A percentile compares a stretch with the other conserved stretches of the same genome.
phyloP scores from a whole-genome alignment of 1,140 invertebrate species.

The Drosophila pandora region DNA sequence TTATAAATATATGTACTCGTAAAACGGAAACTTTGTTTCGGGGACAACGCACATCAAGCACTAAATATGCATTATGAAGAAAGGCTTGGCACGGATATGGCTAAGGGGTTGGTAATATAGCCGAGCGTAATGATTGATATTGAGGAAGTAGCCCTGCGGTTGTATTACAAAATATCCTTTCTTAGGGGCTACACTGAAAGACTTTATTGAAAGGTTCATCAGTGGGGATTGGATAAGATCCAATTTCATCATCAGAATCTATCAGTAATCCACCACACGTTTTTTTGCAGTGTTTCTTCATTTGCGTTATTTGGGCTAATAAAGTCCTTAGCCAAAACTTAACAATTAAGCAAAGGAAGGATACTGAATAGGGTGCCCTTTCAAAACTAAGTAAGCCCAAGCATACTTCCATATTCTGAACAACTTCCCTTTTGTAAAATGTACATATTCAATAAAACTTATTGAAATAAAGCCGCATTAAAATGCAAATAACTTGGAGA shows the following conservation, averaged over 20 bases:
- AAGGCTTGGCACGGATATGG: slow-evolving; percentile 45
- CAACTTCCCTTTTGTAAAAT: neutral
- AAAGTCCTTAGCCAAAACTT: slow-evolving; percentile 67
- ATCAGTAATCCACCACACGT: too few relatives aligned
- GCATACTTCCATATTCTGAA: neutral
- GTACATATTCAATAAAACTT: neutral
- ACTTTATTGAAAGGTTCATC: neutral
- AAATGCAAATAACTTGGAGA: slow-evolving; percentile 40
- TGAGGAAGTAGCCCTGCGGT: slow-evolving; percentile 73
- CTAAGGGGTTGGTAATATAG: slow-evolving; percentile 64
- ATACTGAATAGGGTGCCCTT: slow-evolving; percentile 51
- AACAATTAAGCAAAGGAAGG: slow-evolving; percentile 57
- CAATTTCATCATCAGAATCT: too few relatives aligned
- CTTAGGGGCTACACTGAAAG: slow-evolving; percentile 29
- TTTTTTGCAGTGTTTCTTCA: slow-evolving; percentile 41
- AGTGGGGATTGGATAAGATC: too few relatives aligned
- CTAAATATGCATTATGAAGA: slow-evolving; percentile 71
- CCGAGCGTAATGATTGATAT: slow-evolving; percentile 77
- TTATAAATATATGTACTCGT: slow-evolving; percentile 29
- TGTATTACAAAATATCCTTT: slow-evolving; percentile 43
- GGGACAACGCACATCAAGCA: slow-evolving; percentile 26
- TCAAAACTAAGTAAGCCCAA: neutral
- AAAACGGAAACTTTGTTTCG: slow-evolving; percentile 58
- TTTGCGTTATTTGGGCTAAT: slow-evolving; percentile 46
- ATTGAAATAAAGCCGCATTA: neutral